Evolutionary conservation across 2,888 invertebrate species (phyloP), one percentile per base, ranked within the genome.

Genomic region (Callimorpha dominula): DNA sequence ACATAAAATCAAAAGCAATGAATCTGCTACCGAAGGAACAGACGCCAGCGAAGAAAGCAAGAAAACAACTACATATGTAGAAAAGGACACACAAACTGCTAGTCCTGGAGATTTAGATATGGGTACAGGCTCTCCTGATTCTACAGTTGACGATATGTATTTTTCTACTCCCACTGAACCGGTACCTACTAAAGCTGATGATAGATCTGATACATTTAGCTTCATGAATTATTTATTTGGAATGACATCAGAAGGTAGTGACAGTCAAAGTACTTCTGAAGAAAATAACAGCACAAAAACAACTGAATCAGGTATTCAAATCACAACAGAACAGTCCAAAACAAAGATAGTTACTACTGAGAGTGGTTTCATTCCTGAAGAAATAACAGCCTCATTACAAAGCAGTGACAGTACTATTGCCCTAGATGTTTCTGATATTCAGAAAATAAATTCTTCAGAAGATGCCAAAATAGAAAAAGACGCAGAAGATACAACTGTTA

Each of bases 211-310:
- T 70, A 89, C 89, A 17, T 94, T 93, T 71, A 95, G 91, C 74
- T 87, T 95, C 20, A 94, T 95, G 93, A 93, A 93, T 75, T 95
- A 94, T 75, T 85, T 95, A 15, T 95, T 95, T 73, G 95, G 96
- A 81, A 81, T 90, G 3, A 91, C 93, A 17, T 85, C 92, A 14
- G 85, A 91, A 46, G 92, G 90, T 40, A 79, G 63, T 65, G 85
- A 87, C 42, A 87, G 91, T 70, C 78, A 81, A 54, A 73, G 85
- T 83, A 70, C 74, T 71, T 54, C 74, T 20, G 80, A 84, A 69
- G 80, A 82, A 62, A 81, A 85, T 74, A 78, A 85, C 9, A 81
- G 80, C 82, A 92, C 83, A 31, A 80, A 79, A 65, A 77, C 73
- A 52, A 78, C 81, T 40, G 71, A 74, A 70, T 40, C 76, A n/a